Base-by-base conservation (phyloP, 2,888 invertebrate species). In the Druceiella hillmani region DNA sequence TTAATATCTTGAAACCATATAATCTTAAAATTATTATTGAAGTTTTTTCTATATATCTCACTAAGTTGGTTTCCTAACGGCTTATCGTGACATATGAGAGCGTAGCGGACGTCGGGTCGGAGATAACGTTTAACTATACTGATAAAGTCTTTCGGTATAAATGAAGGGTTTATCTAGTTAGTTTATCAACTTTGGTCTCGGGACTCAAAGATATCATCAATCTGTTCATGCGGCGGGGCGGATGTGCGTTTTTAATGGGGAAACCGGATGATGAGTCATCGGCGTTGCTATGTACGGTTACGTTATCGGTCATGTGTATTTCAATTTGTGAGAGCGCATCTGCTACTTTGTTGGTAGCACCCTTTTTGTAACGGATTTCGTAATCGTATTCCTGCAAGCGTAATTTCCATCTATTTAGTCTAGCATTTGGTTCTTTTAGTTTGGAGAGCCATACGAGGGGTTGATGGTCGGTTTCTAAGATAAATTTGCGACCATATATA, bases 381-480 rank as follows among this genome's bases (percentile, higher is more conserved):
- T 7, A 31, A 10, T 31, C 31, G 17, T 15, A 31, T 15, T 31
- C 31, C n/a, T 15, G 16, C 17, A 31, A n/a, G 5, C 17, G 5
- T 15, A 31, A n/a, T 4, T 17, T 6, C 31, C 31, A 31, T 15
- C 31, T 6, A 3, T 11, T 16, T 5, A 31, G 31, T 17, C 15
- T 31, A 5, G 9, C 10, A 12, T 15, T 17, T 14, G 31, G 16
- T 4, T 31, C 31, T n/a, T 17, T 31, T 4, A 31, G 31, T n/a
- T 15, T 15, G 6, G 9, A 6, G 4, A 31, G 15, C 31, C 31
- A 31, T 14, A 11, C 17, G 5, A 31, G n/a, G 4, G 31, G 16
- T 31, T 10, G 14, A 15, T 31, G 31, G 16, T 31, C 31, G 3
- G 31, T 31, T 15, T 15, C 7, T 10, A 31, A 3, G 6, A 3